Base-by-base conservation (phyloP, 2,797 vertebrate species). In the Karalla daura region DNA sequence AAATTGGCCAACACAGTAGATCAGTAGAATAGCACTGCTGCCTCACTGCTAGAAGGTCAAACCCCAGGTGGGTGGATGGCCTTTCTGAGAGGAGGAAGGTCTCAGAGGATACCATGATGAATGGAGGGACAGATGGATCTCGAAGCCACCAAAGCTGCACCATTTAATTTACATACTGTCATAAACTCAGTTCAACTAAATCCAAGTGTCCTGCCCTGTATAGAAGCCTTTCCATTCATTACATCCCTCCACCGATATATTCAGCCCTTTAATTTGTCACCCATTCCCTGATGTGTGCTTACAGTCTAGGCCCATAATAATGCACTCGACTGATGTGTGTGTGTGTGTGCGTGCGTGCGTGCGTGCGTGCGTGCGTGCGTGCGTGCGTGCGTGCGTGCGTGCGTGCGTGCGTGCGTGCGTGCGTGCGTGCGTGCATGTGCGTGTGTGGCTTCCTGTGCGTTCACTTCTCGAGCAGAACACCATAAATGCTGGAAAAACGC, bases 401-500 rank as follows among this genome's bases (percentile, higher is more conserved):
- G 39, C n/a, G 1, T 32, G 8, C 46, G 15, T 37, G 30, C 44
- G 23, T 44, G 11, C 30, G 23, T 20, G 11, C 14, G 41, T 18
- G 28, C 5, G 28, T 20, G 12, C 5, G 28, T n/a, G 30, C 44
- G 23, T 44, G 11, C 30, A 28, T 20, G 11, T 17, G 41, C n/a
- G 28, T 7, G 28, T 20, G 12, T 4, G 28, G 46, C 40, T n/a
- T 20, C 7, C 47, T n/a, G 1, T 32, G 8, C 46, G 15, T 37
- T 7, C 30, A 33, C 12, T 32, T 13, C 45, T 60, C 50, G 14
- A 44, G 41, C 35, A 27, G 40, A 17, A 35, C 13, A 41, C 17
- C 11, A 21, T 18, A 32, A 37, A 50, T 33, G 18, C 35, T 36
- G 44, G 24, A 72, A 60, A 72, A 60, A 61, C 3, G 5, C 15